A percentile compares a stretch with the other conserved stretches of the same genome.
These are phyloP conservation scores for Stegostoma tigrinum DNA, from an alignment of 2,113 vertebrate species.

Conservation along the genomic window DNA sequence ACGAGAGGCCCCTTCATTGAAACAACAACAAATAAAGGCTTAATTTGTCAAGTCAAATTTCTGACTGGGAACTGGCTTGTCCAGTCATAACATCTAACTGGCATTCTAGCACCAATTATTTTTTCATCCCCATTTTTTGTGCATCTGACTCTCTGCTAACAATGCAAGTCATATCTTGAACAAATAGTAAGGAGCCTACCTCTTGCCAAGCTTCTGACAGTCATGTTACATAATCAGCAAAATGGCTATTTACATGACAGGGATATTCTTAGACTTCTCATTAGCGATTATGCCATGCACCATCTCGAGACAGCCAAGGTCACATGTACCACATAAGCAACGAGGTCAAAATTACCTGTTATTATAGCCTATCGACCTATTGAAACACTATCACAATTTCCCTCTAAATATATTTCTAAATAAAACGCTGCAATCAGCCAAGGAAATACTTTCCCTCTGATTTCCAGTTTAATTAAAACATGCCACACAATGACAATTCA, in stretches of 20 bases:
- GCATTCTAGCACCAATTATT: neutral
- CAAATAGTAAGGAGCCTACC: neutral
- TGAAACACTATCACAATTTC: neutral
- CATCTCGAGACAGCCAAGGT: neutral
- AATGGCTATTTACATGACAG: neutral
- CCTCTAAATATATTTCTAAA: neutral
- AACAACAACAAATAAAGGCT: no score
- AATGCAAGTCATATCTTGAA: neutral
- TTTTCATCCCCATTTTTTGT: neutral
- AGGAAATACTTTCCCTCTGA: neutral
- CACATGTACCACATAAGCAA: neutral
- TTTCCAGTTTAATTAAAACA: neutral
- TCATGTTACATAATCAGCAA: neutral
- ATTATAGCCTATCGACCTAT: neutral
- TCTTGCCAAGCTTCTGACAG: neutral
- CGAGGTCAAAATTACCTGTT: neutral
- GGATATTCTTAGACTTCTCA: neutral
- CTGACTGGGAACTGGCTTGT: no score
- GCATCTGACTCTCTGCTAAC: neutral
- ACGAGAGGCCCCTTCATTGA: no score
- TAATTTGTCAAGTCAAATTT: no score
- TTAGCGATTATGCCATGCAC: neutral
- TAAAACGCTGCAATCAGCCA: neutral
- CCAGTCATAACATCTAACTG: no score
- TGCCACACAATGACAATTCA: neutral